Evolutionary conservation across 1,140 invertebrate genomes (phyloP).

Genomic region (Drosophila rufa): DNA sequence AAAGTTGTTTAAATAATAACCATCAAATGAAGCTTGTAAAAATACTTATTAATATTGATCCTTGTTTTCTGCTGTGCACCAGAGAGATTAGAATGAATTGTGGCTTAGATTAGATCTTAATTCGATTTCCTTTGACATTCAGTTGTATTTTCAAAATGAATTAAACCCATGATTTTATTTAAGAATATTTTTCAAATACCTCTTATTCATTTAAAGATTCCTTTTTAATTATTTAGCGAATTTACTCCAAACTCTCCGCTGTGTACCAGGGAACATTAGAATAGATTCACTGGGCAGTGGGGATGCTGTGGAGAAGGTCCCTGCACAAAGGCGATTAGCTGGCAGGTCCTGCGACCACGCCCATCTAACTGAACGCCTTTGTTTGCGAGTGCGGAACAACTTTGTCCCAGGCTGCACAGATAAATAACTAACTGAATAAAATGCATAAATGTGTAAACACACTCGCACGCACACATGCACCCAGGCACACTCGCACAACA

Average conservation of each 20-base stretch:
- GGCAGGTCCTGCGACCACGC: slow-evolving; percentile 53
- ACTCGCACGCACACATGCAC: slow-evolving; percentile 30
- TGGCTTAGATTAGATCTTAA: not conserved
- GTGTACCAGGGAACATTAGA: not conserved
- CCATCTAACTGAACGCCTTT: slow-evolving; percentile 39
- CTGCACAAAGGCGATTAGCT: slow-evolving; percentile 74
- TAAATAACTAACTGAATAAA: slow-evolving; percentile 72
- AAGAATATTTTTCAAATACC: not conserved
- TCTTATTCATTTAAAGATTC: not conserved
- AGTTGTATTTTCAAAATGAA: not conserved
- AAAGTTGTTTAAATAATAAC: too few species aligned
- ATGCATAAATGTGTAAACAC: slow-evolving; percentile 62
- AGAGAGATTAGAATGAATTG: not conserved
- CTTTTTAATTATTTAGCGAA: not conserved
- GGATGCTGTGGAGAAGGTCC: not conserved
- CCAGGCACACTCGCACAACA: slow-evolving; percentile 10
- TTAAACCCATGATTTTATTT: not conserved
- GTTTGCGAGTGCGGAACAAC: slow-evolving; percentile 46
- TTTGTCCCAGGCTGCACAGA: slow-evolving; percentile 59
- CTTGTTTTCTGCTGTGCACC: not conserved
- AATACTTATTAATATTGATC: too few species aligned
- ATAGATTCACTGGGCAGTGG: not conserved
- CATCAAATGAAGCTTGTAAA: too few species aligned
- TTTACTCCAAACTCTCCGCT: not conserved
- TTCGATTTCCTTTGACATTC: not conserved